A percentile compares a stretch with the other conserved stretches of the same genome.
Conservation (phyloP, 64 coral and sea anemone genomes). For the Dendrophyllia cribrosa region DNA sequence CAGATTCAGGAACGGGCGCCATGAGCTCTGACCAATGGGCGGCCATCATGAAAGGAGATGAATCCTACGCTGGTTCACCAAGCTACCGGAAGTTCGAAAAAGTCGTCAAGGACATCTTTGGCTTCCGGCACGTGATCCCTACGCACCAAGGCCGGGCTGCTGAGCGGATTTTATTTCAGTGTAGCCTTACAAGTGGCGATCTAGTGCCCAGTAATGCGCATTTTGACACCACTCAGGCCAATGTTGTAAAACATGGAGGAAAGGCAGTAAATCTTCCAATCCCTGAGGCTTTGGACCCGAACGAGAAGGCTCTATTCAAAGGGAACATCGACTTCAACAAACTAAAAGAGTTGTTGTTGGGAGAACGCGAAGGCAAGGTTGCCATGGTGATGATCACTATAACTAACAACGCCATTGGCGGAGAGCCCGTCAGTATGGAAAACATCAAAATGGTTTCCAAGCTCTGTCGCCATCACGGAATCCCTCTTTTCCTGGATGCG, state of each 20-base stretch:
- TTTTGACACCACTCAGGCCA: conserved; percentile 77
- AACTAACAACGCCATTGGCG: conserved; percentile 74
- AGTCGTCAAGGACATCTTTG: conserved; percentile 69
- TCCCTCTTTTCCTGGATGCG: conserved; percentile 70
- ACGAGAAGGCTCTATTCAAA: conserved; percentile 29
- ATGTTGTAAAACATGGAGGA: conserved; percentile 52
- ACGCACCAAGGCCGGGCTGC: conserved; percentile 87
- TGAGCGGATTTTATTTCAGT: conserved; percentile 70
- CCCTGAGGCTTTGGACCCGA: conserved; percentile 26
- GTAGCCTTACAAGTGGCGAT: conserved; percentile 4
- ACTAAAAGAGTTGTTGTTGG: conserved; percentile 50
- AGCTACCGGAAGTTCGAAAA: conserved; percentile 70
- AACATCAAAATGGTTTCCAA: conserved; percentile 77
- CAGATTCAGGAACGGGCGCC: conserved; percentile 73
- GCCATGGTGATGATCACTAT: conserved; percentile 60
- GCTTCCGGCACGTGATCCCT: conserved; percentile 72
- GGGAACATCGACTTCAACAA: conserved; percentile 59
- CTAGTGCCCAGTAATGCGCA: conserved; percentile 68
- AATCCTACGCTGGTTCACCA: conserved; percentile 71
- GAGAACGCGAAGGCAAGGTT: conserved; percentile 8
- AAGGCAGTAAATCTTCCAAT: conserved; percentile 47
- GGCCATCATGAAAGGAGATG: conserved; percentile 69
- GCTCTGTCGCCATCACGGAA: conserved; percentile 49
- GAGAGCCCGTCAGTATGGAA: conserved; percentile 70
- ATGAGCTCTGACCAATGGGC: conserved; percentile 77